phyloP scores from a whole-genome alignment of 2,888 invertebrate genomes.

The Lasioglossum calceatum region DNA sequence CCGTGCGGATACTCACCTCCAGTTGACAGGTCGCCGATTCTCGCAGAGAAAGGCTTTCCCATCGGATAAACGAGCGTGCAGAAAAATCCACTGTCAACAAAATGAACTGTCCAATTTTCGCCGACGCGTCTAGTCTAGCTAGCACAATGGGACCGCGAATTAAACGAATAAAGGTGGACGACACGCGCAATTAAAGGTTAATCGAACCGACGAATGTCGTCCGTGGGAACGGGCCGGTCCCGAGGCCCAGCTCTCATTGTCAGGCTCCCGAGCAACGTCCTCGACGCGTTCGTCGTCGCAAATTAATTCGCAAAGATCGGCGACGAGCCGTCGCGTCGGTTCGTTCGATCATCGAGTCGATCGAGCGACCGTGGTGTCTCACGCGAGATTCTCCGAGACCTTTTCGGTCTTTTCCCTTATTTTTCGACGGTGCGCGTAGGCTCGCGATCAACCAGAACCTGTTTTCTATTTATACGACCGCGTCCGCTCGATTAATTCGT shows the following conservation, averaged over 20 bases:
- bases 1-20: too few species aligned
- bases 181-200: conserved; percentile 28
- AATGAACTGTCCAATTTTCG: neutral
- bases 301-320: neutral
- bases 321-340: neutral
- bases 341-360: neutral
- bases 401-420: neutral
- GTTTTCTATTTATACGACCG: conserved; percentile 10
- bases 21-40: too few species aligned
- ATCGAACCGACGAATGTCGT: conserved; percentile 35
- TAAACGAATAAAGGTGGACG: conserved; percentile 22
- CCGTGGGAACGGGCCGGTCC: conserved; percentile 30
- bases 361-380: neutral
- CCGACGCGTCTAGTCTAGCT: neutral
- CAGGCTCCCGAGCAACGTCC: neutral
- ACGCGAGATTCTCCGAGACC: neutral
- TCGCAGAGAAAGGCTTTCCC: too few species aligned
- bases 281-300: neutral
- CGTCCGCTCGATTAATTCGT: neutral
- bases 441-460: conserved; percentile 7
- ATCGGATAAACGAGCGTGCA: too few species aligned
- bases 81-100: too few species aligned
- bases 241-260: neutral
- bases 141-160: neutral
- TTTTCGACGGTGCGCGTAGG: conserved; percentile 21